Evolutionary conservation across 1,140 invertebrate genomes (phyloP).

Genomic region (Drosophila quadrilineata): DNA sequence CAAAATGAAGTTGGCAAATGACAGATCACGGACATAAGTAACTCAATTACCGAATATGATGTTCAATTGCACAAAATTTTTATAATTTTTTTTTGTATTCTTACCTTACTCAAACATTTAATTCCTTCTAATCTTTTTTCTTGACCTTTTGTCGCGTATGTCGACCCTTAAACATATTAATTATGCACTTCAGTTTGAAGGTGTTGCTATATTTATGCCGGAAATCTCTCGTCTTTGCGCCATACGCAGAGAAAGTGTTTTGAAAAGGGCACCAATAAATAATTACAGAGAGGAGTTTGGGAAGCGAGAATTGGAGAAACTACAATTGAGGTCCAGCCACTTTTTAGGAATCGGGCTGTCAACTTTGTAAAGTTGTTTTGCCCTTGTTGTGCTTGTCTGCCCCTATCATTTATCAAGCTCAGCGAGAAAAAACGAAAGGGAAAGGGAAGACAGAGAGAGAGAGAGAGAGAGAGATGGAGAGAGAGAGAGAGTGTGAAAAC

Average conservation of each 20-base stretch:
- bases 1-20: too few relatives aligned
- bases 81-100: slow-evolving; percentile 20
- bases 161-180: slow-evolving; percentile 54
- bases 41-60: slow-evolving; percentile 2
- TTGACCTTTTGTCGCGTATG: slow-evolving; percentile 46
- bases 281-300: too few relatives aligned
- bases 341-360: slow-evolving; percentile 32
- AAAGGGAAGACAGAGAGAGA: too few relatives aligned
- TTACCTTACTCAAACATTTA: not conserved
- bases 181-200: slow-evolving; percentile 50
- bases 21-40: too few relatives aligned
- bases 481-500: too few relatives aligned
- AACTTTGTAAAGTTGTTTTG: slow-evolving; percentile 28
- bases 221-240: slow-evolving; percentile 60
- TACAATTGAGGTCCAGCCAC: slow-evolving; percentile 48
- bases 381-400: slow-evolving; percentile 15
- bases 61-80: slow-evolving; percentile 9
- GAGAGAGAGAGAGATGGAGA: too few relatives aligned
- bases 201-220: slow-evolving; percentile 62
- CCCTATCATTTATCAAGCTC: slow-evolving; percentile 79
- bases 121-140: slow-evolving; percentile 41
- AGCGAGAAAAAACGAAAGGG: slow-evolving; percentile 64
- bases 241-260: slow-evolving; percentile 60
- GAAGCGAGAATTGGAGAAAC: too few relatives aligned
- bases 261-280: slow-evolving; percentile 1